A percentile compares a stretch with the other conserved stretches of the same genome.
Conservation (phyloP, 2,888 invertebrate genomes). For the Cecidostiba fungosa region DNA sequence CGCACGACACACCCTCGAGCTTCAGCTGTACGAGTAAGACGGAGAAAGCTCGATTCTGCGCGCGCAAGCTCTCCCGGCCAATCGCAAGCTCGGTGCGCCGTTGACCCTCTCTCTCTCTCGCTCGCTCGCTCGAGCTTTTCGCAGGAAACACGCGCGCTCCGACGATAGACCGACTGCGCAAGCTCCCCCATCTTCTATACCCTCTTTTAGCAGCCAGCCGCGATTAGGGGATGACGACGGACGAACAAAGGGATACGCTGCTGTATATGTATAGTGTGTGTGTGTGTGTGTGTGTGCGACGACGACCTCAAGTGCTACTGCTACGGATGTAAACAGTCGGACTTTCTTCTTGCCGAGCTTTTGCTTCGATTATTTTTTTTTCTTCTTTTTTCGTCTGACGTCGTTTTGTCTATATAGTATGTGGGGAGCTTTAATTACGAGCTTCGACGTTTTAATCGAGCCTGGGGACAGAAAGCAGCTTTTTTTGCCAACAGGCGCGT, state of each 20-base stretch:
- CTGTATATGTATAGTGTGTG: background rate
- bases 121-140: background rate
- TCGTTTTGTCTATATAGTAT: background rate
- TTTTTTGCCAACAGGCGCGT: background rate
- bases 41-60: background rate
- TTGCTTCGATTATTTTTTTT: background rate
- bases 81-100: background rate
- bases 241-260: background rate
- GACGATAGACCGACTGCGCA: background rate
- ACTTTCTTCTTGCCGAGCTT: background rate
- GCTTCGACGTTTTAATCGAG: background rate
- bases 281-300: background rate
- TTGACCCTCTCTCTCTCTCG: background rate
- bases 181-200: background rate
- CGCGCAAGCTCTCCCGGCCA: background rate
- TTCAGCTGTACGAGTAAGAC: background rate
- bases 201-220: conserved; percentile 8
- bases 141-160: conserved; percentile 6
- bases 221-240: conserved; percentile 17
- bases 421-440: background rate
- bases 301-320: background rate
- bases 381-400: background rate
- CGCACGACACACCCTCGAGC: conserved; percentile 42
- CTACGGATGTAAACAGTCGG: background rate
- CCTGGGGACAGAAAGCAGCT: background rate